Base-by-base conservation (phyloP, 1,140 invertebrate species). In the Panonychus citri region DNA sequence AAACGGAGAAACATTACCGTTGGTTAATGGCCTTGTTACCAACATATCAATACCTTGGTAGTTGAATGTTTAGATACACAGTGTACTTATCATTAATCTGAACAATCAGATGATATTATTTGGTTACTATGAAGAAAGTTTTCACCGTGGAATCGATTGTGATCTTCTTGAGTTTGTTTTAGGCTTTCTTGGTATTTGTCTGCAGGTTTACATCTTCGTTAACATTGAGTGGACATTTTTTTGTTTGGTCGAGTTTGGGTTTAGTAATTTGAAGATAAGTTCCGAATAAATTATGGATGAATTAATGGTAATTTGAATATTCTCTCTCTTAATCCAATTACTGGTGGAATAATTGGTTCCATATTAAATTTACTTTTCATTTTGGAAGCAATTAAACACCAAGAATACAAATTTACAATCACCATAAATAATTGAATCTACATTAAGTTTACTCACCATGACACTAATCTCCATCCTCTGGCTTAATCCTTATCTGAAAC, bases 101-200 rank as follows among this genome's bases (percentile, higher is more conserved):
- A 60, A 8, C 54, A 64, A 30, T n/a, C 37, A 61, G 46, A 46
- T 1, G 59, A 27, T 12, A 55, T 61, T 7, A 37, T 28, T 19
- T 37, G 57, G 13, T 59, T 55, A n/a, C 2, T 24, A 26, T 50
- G 37, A 51, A 63, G 34, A 56, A 65, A 19, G 48, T 62, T 27
- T 52, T 50, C 1, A 26, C 27, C 1, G 17, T 65, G 21, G 60
- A 34, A 46, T 58, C 21, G 57, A 59, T 53, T 60, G 62, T 17
- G 53, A 57, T 25, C 56, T 61, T 1, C 50, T 65, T 4, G 64
- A 65, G 50, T 65, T 65, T 53, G 65, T 65, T 53, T 62, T 64
- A 17, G 64, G 64, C 13, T 62, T 65, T 24, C 49, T 61, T 12
- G 62, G 62, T 54, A 46, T 65, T 8, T 19, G 64, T 8, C 46